Evolutionary conservation across 2,888 invertebrate species (phyloP).

Genomic region (Chorisops tibialis): DNA sequence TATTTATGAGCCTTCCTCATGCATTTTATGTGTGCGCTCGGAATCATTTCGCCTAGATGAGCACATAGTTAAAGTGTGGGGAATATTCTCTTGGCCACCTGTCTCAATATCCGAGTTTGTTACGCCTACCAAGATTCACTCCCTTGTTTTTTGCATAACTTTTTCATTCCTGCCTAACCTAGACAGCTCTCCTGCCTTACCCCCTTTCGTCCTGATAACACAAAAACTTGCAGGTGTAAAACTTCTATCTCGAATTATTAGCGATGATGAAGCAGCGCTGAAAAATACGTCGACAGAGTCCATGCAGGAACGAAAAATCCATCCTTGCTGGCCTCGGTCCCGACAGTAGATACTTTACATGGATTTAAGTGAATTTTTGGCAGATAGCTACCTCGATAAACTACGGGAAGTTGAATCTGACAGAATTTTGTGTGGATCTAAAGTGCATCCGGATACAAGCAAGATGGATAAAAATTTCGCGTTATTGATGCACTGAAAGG

Average conservation of each 20-base stretch:
- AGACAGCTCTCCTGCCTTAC: neutral
- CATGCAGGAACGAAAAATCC: too few relatives aligned
- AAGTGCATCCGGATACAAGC: too few relatives aligned
- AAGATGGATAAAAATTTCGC: too few relatives aligned
- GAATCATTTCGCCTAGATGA: constrained; percentile 16
- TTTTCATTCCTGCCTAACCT: too few relatives aligned
- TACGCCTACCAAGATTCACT: neutral
- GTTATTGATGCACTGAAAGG: too few relatives aligned
- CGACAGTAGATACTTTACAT: constrained; percentile 21
- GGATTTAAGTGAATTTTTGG: constrained; percentile 31
- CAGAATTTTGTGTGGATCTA: neutral
- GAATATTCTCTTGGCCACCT: neutral
- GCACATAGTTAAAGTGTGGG: neutral
- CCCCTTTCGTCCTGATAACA: too few relatives aligned
- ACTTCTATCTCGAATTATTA: too few relatives aligned
- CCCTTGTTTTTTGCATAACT: neutral
- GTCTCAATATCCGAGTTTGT: neutral
- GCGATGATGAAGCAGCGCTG: too few relatives aligned
- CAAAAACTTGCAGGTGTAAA: too few relatives aligned
- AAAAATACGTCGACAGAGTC: too few relatives aligned
- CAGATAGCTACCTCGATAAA: constrained; percentile 13
- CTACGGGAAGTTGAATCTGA: neutral
- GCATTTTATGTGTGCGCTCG: constrained; percentile 29
- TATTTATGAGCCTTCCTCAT: constrained; percentile 33
- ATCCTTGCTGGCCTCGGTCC: too few relatives aligned